These are phyloP conservation scores for Porites australiensis DNA, from an alignment of 64 coral and sea anemone species.

Conservation along the genomic window DNA sequence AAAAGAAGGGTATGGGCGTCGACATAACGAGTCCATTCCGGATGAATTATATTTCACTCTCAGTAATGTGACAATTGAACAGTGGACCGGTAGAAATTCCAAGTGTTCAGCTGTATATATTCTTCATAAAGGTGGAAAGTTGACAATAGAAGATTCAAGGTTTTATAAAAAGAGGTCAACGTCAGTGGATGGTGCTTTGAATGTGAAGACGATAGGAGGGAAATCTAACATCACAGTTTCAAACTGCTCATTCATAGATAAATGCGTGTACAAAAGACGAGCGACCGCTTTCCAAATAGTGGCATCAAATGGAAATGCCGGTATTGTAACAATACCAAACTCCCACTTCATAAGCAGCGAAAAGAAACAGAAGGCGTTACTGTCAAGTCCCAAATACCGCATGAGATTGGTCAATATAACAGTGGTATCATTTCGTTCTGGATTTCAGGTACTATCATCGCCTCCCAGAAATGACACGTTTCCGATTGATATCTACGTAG, in stretches of 20 bases:
- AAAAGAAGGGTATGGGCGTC: not conserved
- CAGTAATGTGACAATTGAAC: not conserved
- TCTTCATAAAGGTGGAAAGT: not conserved
- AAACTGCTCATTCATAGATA: not conserved
- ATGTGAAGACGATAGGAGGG: not conserved
- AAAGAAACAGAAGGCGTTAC: not conserved
- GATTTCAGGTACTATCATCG: not conserved
- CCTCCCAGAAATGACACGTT: not conserved
- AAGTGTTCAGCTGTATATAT: not conserved
- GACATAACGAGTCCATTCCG: not conserved
- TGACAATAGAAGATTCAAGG: not conserved
- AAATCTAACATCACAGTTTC: slow-evolving; percentile 8
- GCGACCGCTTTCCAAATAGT: not conserved
- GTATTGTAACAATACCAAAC: not conserved
- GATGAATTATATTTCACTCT: not conserved
- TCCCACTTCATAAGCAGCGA: not conserved
- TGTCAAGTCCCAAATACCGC: slow-evolving; percentile 27
- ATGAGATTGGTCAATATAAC: slow-evolving; percentile 1
- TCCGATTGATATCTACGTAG: not conserved
- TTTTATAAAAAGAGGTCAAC: not conserved
- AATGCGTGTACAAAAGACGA: not conserved
- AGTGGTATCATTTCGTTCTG: not conserved
- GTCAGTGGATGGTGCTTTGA: not conserved
- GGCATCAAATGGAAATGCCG: not conserved
- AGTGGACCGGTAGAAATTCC: not conserved